A percentile compares a stretch with the other conserved stretches of the same genome.
Conservation (phyloP, 1,140 invertebrate genomes). For the Fopius arisanus region DNA sequence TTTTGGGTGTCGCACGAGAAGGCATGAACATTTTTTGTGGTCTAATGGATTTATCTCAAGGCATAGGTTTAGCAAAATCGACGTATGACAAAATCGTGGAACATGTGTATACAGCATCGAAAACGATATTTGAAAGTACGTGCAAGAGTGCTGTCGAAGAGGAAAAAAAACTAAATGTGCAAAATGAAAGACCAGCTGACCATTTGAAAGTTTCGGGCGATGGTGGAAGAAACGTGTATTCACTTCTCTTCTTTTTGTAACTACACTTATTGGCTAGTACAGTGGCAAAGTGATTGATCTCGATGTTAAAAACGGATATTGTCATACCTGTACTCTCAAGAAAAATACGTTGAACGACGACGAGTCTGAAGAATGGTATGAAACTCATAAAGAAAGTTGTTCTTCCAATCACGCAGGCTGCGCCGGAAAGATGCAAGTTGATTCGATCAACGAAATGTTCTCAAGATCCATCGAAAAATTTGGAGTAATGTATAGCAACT, state of each 20-base stretch:
- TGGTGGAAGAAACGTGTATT: conserved; percentile 42
- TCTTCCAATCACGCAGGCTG: not conserved
- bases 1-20: conserved; percentile 34
- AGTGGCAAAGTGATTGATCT: conserved; percentile 41
- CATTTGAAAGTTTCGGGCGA: conserved; percentile 39
- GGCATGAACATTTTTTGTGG: conserved; percentile 38
- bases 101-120: conserved; percentile 19
- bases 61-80: conserved; percentile 17
- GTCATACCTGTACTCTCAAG: conserved; percentile 36
- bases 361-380: not conserved
- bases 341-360: conserved; percentile 16
- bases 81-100: conserved; percentile 27
- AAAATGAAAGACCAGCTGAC: conserved; percentile 19
- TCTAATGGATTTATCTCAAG: conserved; percentile 26
- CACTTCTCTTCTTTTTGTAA: conserved; percentile 40
- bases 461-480: no score
- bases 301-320: conserved; percentile 32
- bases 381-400: not conserved
- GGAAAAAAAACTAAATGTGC: conserved; percentile 26
- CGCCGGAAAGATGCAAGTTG: not conserved
- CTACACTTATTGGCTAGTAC: conserved; percentile 30
- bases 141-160: conserved; percentile 33
- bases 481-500: no score
- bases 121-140: conserved; percentile 26
- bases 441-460: no score